Percentiles rank a stretch among this genome's conserved stretches.
Conservation (phyloP, 2,888 invertebrate species). For the Orthosia gracilis region DNA sequence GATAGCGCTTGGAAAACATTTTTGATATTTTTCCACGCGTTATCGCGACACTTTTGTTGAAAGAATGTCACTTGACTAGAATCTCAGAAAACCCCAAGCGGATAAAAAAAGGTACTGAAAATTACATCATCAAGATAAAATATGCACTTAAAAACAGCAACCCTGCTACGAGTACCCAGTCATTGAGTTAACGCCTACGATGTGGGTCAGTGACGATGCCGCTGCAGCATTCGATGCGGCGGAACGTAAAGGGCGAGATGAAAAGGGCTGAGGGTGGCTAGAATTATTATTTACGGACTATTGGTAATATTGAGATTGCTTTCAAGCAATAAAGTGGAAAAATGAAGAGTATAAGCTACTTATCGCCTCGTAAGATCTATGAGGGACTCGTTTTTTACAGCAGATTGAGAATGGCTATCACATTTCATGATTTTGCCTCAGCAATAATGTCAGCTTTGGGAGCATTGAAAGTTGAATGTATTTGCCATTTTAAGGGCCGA, state of each 20-base stretch:
- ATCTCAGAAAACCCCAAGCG: background rate
- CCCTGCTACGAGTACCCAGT: constrained; percentile 71
- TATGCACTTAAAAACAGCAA: constrained; percentile 47
- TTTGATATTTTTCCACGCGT: no score
- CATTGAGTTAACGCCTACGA: constrained; percentile 76
- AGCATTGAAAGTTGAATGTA: background rate
- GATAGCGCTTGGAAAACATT: no score
- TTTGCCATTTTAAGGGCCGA: constrained; percentile 1
- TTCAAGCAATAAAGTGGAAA: constrained; percentile 17
- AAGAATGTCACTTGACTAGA: no score
- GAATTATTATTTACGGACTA: constrained; percentile 52
- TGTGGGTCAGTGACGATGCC: constrained; percentile 85
- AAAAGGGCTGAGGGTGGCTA: constrained; percentile 76
- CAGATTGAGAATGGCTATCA: background rate
- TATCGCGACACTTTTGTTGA: no score
- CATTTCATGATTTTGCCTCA: background rate
- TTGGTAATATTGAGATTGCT: constrained; percentile 53
- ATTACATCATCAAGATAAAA: constrained; percentile 36
- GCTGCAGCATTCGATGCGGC: constrained; percentile 79
- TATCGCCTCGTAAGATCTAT: background rate
- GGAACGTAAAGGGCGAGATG: constrained; percentile 81
- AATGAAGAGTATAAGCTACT: constrained; percentile 44
- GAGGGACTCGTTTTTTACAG: constrained; percentile 3
- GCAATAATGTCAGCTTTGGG: background rate
- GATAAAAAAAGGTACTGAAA: background rate